These are phyloP conservation scores for Pseudomyrmex dendroicus DNA, from an alignment of 1,140 invertebrate genomes.

Conservation along the genomic window DNA sequence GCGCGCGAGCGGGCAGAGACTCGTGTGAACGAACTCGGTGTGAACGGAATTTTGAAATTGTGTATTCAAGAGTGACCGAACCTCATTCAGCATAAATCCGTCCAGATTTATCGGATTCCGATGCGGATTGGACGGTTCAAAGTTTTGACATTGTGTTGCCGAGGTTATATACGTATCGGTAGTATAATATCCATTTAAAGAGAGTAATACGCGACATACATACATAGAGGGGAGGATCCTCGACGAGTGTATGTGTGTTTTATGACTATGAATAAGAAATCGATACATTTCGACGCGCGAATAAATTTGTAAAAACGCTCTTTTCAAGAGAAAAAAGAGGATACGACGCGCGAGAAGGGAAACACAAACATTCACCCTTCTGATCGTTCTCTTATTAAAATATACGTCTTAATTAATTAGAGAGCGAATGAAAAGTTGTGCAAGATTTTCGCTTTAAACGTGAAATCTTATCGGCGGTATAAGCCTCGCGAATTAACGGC, in stretches of 20 bases:
- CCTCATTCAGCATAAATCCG: slow-evolving; percentile 51
- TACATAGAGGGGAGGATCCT: neutral
- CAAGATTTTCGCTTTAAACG: slow-evolving; percentile 13
- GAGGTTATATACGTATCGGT: slow-evolving; percentile 6
- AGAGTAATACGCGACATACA: neutral
- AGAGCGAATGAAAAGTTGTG: too few relatives aligned
- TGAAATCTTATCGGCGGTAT: neutral
- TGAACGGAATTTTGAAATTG: slow-evolving; percentile 57
- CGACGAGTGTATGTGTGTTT: too few relatives aligned
- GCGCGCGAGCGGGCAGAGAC: slow-evolving; percentile 36
- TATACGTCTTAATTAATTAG: too few relatives aligned
- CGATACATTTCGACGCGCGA: too few relatives aligned
- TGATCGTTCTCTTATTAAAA: too few relatives aligned
- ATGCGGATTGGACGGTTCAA: slow-evolving; percentile 42
- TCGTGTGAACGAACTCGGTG: slow-evolving; percentile 58
- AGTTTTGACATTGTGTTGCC: slow-evolving; percentile 30
- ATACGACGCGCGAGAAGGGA: too few relatives aligned
- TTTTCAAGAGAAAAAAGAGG: too few relatives aligned
- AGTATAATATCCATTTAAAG: slow-evolving; percentile 29
- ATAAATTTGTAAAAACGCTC: too few relatives aligned
- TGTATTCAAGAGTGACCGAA: slow-evolving; percentile 51
- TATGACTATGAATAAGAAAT: too few relatives aligned
- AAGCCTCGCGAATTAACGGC: slow-evolving; percentile 20
- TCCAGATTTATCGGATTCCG: slow-evolving; percentile 36
- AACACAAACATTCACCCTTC: too few relatives aligned